These are phyloP conservation scores for Gadopsis bispinosus DNA, from an alignment of 2,797 vertebrate species.

Conservation along the genomic window DNA sequence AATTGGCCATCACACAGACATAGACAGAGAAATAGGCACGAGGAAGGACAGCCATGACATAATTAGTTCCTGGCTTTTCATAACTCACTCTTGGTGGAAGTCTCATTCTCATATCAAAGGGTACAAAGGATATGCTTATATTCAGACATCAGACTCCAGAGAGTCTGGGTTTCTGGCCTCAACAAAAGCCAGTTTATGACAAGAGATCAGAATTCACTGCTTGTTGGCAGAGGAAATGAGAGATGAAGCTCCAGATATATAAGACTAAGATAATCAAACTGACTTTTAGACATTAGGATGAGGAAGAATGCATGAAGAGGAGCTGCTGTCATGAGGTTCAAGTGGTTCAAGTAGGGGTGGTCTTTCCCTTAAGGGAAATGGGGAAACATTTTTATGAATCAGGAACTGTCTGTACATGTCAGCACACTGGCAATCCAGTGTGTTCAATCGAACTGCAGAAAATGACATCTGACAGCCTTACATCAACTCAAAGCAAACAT, in stretches of 20 bases:
- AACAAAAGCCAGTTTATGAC: conserved; percentile 55
- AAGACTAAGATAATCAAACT: conserved; percentile 43
- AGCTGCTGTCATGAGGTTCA: conserved; percentile 10
- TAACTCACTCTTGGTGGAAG: conserved; percentile 47
- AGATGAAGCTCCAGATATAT: conserved; percentile 40
- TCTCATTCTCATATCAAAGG: conserved; percentile 54
- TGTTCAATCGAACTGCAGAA: background rate
- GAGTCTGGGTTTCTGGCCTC: conserved; percentile 48
- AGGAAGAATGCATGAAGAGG: conserved; percentile 9
- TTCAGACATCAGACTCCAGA: conserved; percentile 56
- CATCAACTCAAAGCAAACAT: background rate
- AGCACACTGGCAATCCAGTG: no score
- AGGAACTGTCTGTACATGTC: background rate
- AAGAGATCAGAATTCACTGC: conserved; percentile 32
- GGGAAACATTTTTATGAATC: background rate
- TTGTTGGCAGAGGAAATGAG: conserved; percentile 40
- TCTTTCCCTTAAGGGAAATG: background rate
- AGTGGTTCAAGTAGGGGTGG: background rate
- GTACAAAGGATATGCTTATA: conserved; percentile 60
- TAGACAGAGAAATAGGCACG: conserved; percentile 19
- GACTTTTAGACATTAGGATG: conserved; percentile 32
- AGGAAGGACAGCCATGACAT: background rate
- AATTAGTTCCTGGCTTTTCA: conserved; percentile 66
- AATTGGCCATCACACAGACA: conserved; percentile 25
- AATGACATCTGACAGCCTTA: background rate